Conservation (phyloP, 2,113 vertebrate species). For the Phylloscopus whistleri region DNA sequence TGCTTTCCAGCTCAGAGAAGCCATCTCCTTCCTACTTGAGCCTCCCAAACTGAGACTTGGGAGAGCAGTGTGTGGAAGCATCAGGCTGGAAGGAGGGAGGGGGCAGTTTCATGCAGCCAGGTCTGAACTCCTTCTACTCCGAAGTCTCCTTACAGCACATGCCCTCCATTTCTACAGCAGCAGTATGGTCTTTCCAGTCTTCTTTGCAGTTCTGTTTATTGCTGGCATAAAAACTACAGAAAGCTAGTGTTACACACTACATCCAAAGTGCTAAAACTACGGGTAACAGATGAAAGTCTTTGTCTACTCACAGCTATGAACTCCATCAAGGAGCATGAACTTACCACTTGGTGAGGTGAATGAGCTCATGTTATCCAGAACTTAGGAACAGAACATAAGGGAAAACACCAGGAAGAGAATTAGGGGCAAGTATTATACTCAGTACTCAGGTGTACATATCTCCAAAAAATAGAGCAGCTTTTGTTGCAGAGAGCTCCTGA, state of each 20-base stretch:
- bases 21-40: background rate
- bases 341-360: conserved; percentile 67
- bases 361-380: conserved; percentile 62
- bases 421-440: background rate
- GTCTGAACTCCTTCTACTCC: background rate
- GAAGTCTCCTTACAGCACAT: background rate
- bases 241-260: background rate
- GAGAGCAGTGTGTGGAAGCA: background rate
- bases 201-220: background rate
- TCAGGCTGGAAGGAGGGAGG: background rate
- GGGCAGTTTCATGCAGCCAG: background rate
- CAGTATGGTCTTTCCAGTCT: background rate
- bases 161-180: background rate
- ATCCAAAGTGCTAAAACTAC: background rate
- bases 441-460: background rate
- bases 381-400: conserved; percentile 41
- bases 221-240: background rate
- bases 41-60: background rate
- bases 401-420: background rate
- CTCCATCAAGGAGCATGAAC: background rate
- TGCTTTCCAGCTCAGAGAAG: background rate
- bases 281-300: background rate
- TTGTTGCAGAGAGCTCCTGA: background rate
- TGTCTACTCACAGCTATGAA: background rate
- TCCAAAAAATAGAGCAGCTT: background rate